These are phyloP conservation scores for Palythoa caribaeorum DNA, from an alignment of 92 coral and sea anemone genomes.

Conservation along the genomic window DNA sequence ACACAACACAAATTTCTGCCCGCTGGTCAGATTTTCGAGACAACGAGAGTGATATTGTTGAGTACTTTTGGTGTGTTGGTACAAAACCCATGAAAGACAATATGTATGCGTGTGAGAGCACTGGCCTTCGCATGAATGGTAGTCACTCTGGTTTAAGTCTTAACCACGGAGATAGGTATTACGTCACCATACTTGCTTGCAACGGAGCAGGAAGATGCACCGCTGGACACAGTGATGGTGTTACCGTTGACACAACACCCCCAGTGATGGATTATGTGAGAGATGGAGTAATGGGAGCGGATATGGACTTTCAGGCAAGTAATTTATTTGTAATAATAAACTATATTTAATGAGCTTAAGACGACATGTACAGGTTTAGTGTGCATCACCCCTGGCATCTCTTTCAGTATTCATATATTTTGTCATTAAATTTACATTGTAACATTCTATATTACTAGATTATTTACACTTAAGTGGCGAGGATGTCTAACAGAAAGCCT, in stretches of 20 bases:
- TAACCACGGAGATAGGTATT: conserved; percentile 77
- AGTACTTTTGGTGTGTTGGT: conserved; percentile 95
- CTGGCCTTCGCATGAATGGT: conserved; percentile 81
- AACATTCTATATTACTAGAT: too few relatives aligned
- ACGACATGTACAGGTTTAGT: not conserved
- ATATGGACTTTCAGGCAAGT: conserved; percentile 91
- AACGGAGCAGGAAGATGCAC: conserved; percentile 91
- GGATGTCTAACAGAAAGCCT: too few relatives aligned
- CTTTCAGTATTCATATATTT: too few relatives aligned
- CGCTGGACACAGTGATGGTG: conserved; percentile 85
- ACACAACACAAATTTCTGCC: conserved; percentile 81
- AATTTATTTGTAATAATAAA: too few relatives aligned
- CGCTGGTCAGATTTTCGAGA: conserved; percentile 95
- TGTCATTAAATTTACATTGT: too few relatives aligned
- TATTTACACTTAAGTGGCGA: too few relatives aligned
- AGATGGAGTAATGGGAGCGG: conserved; percentile 95
- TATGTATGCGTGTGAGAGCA: conserved; percentile 86
- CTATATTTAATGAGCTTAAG: not conserved
- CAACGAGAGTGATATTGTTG: conserved; percentile 83
- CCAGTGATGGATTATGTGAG: conserved; percentile 87
- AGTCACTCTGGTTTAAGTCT: conserved; percentile 80
- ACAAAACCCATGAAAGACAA: conserved; percentile 80
- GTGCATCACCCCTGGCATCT: not conserved
- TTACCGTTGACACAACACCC: conserved; percentile 86
- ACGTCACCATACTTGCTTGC: conserved; percentile 90